A percentile compares a stretch with the other conserved stretches of the same genome.
phyloP scores from a whole-genome alignment of 2,888 invertebrate genomes.

The Drosophila multiciliata region DNA sequence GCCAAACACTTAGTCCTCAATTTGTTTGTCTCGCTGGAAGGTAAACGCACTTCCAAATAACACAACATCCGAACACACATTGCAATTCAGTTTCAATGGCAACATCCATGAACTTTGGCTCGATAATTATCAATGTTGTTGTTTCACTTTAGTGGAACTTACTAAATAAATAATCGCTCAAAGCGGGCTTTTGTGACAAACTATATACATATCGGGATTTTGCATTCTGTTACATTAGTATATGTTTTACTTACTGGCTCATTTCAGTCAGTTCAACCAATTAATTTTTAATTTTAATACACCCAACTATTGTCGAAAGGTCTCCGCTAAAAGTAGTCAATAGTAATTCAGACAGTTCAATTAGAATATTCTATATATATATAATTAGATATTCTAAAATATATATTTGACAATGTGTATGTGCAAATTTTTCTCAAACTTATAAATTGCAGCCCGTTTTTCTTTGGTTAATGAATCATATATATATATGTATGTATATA shows the following conservation, averaged over 20 bases:
- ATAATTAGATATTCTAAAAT: not conserved
- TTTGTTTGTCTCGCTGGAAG: constrained; percentile 56
- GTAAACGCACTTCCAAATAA: constrained; percentile 50
- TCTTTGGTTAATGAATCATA: constrained; percentile 16
- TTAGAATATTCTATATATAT: not conserved
- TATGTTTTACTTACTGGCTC: not conserved
- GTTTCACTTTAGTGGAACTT: not conserved
- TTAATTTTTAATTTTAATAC: not conserved
- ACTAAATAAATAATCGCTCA: not conserved
- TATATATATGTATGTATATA: constrained; percentile 19
- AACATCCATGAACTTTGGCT: not conserved
- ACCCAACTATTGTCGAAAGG: not conserved
- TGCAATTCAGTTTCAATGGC: constrained; percentile 19
- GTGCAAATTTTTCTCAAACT: not conserved
- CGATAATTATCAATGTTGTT: constrained; percentile 8
- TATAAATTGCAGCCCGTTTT: constrained; percentile 8
- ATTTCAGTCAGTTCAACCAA: not conserved
- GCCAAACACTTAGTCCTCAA: constrained; percentile 58
- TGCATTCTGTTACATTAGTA: not conserved
- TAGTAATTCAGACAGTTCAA: not conserved
- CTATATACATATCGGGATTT: not conserved
- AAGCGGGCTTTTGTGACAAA: not conserved
- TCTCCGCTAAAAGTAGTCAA: not conserved
- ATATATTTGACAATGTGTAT: not conserved
- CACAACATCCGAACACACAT: constrained; percentile 16